These are phyloP conservation scores for Euplagia quadripunctaria DNA, from an alignment of 2,888 invertebrate genomes.

Conservation along the genomic window DNA sequence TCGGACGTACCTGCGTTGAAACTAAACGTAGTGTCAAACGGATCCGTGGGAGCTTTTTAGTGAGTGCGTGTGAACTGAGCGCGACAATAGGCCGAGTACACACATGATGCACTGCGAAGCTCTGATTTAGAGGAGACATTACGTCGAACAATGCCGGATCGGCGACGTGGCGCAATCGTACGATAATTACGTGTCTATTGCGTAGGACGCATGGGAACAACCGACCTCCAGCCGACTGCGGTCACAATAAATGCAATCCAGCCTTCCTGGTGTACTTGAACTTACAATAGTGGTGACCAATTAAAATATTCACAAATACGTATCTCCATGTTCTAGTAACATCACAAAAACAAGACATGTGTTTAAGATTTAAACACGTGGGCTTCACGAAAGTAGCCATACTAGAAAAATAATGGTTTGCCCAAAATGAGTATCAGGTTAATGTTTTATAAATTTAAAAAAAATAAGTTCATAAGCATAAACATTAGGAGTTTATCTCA, in stretches of 20 bases:
- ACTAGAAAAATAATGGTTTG: conserved; percentile 44
- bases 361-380: conserved; percentile 38
- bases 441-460: conserved; percentile 37
- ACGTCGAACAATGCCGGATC: conserved; percentile 80
- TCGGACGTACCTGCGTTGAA: conserved; percentile 42
- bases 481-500: conserved; percentile 23
- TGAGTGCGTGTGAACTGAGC: conserved; percentile 81
- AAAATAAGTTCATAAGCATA: conserved; percentile 27
- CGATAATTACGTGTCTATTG: conserved; percentile 75
- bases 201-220: conserved; percentile 82
- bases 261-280: conserved; percentile 39
- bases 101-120: conserved; percentile 72
- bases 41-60: conserved; percentile 81
- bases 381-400: conserved; percentile 45
- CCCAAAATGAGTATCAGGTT: conserved; percentile 40
- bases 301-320: conserved; percentile 27
- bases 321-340: conserved; percentile 17
- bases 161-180: conserved; percentile 73
- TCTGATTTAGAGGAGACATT: conserved; percentile 84
- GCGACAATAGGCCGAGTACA: conserved; percentile 77
- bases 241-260: conserved; percentile 32
- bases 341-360: conserved; percentile 19
- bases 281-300: conserved; percentile 36
- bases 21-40: conserved; percentile 55
- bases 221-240: conserved; percentile 38